Percentiles rank a stretch among this genome's conserved stretches.
phyloP scores from a whole-genome alignment of 2,113 vertebrate genomes.

The Tiliqua scincoides region DNA sequence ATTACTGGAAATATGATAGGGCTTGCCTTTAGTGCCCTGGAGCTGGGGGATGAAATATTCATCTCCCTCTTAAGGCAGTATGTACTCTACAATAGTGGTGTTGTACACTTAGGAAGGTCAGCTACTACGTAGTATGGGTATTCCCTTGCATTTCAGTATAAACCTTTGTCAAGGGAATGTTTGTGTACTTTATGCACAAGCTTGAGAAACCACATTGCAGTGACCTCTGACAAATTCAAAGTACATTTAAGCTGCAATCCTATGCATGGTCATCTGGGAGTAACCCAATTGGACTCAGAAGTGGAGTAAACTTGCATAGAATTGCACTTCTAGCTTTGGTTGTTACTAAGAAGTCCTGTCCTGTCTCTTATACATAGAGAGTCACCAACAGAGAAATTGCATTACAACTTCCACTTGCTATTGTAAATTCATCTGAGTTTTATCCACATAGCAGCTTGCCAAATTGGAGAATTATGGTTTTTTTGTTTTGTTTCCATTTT shows the following conservation, averaged over 20 bases:
- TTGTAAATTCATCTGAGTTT: conserved; percentile 1
- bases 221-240: no score
- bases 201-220: no score
- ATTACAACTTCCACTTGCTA: conserved; percentile 43
- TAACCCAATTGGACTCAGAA: no score
- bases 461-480: conserved; percentile 31
- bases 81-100: background rate
- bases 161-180: no score
- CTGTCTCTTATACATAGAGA: background rate
- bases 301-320: no score
- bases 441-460: conserved; percentile 44
- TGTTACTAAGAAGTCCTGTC: background rate
- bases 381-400: conserved; percentile 52
- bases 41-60: background rate
- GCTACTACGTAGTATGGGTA: no score
- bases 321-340: no score
- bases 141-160: no score
- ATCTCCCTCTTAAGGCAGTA: background rate
- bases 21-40: background rate
- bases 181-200: no score
- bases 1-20: background rate
- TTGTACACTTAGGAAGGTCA: background rate
- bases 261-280: no score
- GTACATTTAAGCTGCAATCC: no score
- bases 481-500: conserved; percentile 25